Evolutionary conservation across 2,797 vertebrate species (phyloP), one percentile per base, ranked within the genome.

Genomic region (Anableps anableps): DNA sequence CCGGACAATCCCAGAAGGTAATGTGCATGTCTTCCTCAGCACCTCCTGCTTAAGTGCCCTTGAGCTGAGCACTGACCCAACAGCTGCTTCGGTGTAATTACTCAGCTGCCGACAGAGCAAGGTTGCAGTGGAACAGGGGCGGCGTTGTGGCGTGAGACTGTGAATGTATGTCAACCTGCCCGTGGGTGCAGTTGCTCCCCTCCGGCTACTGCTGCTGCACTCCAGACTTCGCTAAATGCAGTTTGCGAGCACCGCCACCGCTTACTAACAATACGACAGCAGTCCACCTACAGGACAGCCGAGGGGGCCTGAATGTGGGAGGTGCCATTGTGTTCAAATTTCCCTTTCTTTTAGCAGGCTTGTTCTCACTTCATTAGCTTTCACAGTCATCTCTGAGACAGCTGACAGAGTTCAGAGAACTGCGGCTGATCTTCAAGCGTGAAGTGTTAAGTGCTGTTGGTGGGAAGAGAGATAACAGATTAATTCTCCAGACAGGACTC

Each of bases 41-140:
- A 78, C 58, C 78, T 70, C 85, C 86, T 82, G 72, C 88, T 86
- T 77, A 86, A 90, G 89, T 83, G 90, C 92, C 92, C 93, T 93
- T 91, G 86, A 94, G 92, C 91, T 82, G 83, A 88, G 80, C 89
- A 74, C 83, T 85, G 88, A 94, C 88, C 87, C 86, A 88, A 83
- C 84, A 86, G 80, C 83, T 71, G 77, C 76, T 81, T 75, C 60
- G 10, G n/a, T 83, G 88, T 86, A 91, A 91, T 91, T 87, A 85
- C 88, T 88, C 82, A 77, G 83, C 86, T 70, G 80, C 74, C 58
- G 64, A 73, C 82, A 76, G 82, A 76, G 75, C 66, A 80, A 82
- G 74, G 84, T 83, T 85, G 80, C 60, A 77, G 82, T 87, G 34
- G 34, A 72, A 79, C 81, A 53, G 74, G 66, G 77, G 78, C 76